Evolutionary conservation across 2,888 invertebrate species (phyloP).

Genomic region (Drosophila rellima): DNA sequence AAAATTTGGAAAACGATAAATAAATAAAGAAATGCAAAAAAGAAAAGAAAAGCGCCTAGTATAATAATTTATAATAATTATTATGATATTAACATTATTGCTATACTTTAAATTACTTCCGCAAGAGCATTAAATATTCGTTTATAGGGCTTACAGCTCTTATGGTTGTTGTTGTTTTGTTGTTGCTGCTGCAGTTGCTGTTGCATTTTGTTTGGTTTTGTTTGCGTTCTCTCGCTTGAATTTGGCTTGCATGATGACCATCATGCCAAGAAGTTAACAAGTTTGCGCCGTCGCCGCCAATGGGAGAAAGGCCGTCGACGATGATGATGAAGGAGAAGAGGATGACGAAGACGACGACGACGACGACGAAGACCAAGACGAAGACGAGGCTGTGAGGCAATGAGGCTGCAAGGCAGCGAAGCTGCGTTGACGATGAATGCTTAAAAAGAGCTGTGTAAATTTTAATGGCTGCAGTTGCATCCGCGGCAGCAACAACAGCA

Average conservation of each 20-base stretch:
- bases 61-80: neutral
- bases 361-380: constrained; percentile 21
- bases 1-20: no score
- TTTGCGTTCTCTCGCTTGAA: constrained; percentile 54
- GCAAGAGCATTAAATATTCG: constrained; percentile 52
- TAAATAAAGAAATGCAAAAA: no score
- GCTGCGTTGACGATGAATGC: constrained; percentile 62
- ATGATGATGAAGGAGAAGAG: constrained; percentile 45
- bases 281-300: constrained; percentile 76
- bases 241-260: constrained; percentile 77
- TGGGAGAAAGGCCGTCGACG: constrained; percentile 76
- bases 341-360: constrained; percentile 38
- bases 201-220: constrained; percentile 58
- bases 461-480: constrained; percentile 76
- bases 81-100: neutral
- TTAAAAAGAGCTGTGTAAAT: constrained; percentile 75
- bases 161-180: constrained; percentile 23
- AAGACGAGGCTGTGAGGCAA: constrained; percentile 43
- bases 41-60: no score
- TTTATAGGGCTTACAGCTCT: neutral
- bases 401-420: constrained; percentile 31
- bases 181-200: constrained; percentile 44
- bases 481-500: constrained; percentile 50
- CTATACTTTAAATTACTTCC: neutral
- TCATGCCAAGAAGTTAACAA: constrained; percentile 80